Percentiles rank a stretch among this genome's conserved stretches.
Conservation (phyloP, 2,888 invertebrate species). For the Lasioglossum pauxillum region DNA sequence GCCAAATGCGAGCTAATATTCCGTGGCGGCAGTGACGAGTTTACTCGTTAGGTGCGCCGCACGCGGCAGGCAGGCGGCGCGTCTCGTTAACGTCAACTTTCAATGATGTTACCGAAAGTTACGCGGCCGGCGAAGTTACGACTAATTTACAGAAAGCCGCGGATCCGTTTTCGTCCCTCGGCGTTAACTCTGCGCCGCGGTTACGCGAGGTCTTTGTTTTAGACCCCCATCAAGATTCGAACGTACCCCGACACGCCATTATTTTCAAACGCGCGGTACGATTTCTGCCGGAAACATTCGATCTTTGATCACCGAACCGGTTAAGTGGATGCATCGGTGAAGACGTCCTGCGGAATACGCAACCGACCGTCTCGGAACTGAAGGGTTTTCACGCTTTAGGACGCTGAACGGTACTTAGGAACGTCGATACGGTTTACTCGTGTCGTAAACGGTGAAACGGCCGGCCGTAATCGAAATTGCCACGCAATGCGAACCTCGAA, state of each 20-base stretch:
- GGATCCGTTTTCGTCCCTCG: conserved; percentile 14
- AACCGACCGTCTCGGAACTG: background rate
- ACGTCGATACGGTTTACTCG: conserved; percentile 61
- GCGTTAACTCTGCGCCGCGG: conserved; percentile 24
- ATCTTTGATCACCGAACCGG: background rate
- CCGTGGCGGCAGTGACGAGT: background rate
- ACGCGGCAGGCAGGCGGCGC: background rate
- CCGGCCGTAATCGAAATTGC: conserved; percentile 65
- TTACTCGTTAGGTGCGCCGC: background rate
- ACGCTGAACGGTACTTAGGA: conserved; percentile 44
- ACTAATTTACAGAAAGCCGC: conserved; percentile 33
- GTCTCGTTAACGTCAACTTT: conserved; percentile 45
- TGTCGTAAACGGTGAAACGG: conserved; percentile 63
- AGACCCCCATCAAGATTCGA: background rate
- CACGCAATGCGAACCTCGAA: conserved; percentile 67
- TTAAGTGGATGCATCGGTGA: background rate
- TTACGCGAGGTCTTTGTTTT: conserved; percentile 3
- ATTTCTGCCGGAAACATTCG: background rate
- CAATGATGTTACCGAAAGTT: conserved; percentile 54
- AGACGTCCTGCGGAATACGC: background rate
- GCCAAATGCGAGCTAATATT: conserved; percentile 1
- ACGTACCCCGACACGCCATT: background rate
- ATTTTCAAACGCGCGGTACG: background rate
- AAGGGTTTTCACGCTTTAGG: conserved; percentile 33
- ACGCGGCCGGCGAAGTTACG: conserved; percentile 29